Base-by-base conservation (phyloP, 2,888 invertebrate genomes). In the Drosophila kambysellisi region DNA sequence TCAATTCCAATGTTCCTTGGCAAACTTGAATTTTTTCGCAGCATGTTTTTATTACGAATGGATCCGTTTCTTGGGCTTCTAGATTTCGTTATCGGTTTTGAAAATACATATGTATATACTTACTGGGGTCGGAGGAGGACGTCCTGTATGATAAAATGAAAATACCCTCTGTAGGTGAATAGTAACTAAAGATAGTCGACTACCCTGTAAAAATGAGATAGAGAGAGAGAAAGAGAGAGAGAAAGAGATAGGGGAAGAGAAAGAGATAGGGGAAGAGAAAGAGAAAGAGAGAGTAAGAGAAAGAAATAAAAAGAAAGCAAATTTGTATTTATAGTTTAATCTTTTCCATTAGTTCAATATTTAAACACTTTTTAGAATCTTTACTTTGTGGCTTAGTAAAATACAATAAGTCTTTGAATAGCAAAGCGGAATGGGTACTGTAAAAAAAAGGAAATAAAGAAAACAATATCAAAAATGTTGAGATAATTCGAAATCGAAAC, bases 401-500 rank as follows among this genome's bases (percentile, higher is more conserved):
- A 12, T 8, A 15, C 20, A 25, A 46, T 39, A 3, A 7, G 5
- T 20, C 20, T 41, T 41, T 41, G 9, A 20, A 20, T 6, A 46
- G 20, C 20, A 46, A 20, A 20, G 20, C 7, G 25, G 8, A 46
- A 25, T 25, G 3, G 3, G 25, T 25, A 25, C 25, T 25, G 25
- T 25, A 25, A 25, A 25, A 25, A 25, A 25, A 25, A 2, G 25
- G 25, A 25, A 25, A 25, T 25, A 25, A 12, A 12, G 2, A 29
- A 17, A 8, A 17, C 4, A 50, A 29, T 29, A 29, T 2, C 29
- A 9, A 37, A 54, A n/a, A 29, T 56, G 30, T 30, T 12, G 57
- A 43, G 3, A 57, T 41, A 41, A 20, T 43, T 32, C 32, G 57
- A 43, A 57, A 57, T 59, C 59, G 58, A 74, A 76, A 56, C 58